Evolutionary conservation across 2,888 invertebrate genomes (phyloP), one percentile per base, ranked within the genome.

Genomic region (Diadegma fenestrale): DNA sequence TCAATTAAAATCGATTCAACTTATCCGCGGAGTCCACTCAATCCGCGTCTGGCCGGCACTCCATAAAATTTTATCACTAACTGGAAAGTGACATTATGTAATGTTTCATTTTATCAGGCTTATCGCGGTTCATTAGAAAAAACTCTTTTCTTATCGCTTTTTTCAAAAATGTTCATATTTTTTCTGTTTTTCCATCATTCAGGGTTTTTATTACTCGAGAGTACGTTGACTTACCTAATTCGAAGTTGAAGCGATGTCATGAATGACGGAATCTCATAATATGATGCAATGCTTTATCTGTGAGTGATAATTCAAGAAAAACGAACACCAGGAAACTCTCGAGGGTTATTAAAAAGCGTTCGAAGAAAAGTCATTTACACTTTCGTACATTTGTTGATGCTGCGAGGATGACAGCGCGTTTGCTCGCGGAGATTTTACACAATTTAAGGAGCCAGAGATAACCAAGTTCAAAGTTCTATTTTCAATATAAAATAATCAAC

Each of bases 251-350:
- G 22, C 54, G 22, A 1, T 26, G 14, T 26, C 26, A 14, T 26
- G 14, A 58, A 58, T 6, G 14, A 6, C 10, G 5, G 0, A 14
- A 6, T 26, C 14, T 26, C 26, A 68, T 68, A 45, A 68, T 68
- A 43, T 45, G 45, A 68, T 68, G 45, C 45, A 43, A 45, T 68
- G 17, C 45, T 45, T 68, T n/a, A 45, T 68, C 45, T 30, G 45
- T n/a, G 30, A 68, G 30, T 68, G 43, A 66, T 45, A 45, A 68
- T 68, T 68, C 26, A 17, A 17, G 68, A 45, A 58, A 58, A 58
- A 26, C 17, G 17, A n/a, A 19, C 41, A 26, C 26, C 26, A 45
- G 68, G 26, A 26, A 68, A 45, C 26, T 17, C 45, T 45, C 68
- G 17, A 45, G 26, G 4, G 45, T 30, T 19, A 8, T 30, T 19